A percentile compares a stretch with the other conserved stretches of the same genome.
These are phyloP conservation scores for Tachycineta bicolor DNA, from an alignment of 2,113 vertebrate genomes.

Conservation along the genomic window DNA sequence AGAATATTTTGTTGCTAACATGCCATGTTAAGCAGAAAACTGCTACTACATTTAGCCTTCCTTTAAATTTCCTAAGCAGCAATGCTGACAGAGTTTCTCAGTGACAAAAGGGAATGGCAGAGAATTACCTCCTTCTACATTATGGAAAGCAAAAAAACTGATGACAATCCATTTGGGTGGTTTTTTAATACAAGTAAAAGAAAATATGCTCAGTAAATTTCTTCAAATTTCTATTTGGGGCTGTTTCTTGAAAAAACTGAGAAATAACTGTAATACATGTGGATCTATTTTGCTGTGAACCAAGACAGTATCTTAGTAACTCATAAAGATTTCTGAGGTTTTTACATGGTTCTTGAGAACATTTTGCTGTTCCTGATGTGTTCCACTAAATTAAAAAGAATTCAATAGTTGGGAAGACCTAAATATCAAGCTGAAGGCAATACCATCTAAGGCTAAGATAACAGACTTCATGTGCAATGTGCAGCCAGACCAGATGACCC, in stretches of 20 bases:
- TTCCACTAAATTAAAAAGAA: not conserved
- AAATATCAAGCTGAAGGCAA: not conserved
- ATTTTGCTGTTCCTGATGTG: not conserved
- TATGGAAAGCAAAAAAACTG: not conserved
- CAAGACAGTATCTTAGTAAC: not conserved
- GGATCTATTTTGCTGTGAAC: not conserved
- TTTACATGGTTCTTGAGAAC: not conserved
- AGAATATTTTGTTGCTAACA: constrained; percentile 27
- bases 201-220: not conserved
- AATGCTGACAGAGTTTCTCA: not conserved
- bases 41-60: constrained; percentile 25
- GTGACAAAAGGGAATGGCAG: not conserved
- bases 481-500: not conserved
- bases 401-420: not conserved
- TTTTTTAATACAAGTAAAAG: not conserved
- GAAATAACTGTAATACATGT: not conserved
- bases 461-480: not conserved
- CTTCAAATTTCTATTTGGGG: not conserved
- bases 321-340: not conserved
- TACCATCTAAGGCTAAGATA: not conserved
- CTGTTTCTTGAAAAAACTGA: not conserved
- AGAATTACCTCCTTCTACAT: not conserved
- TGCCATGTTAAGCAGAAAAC: not conserved
- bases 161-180: accelerated
- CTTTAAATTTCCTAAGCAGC: not conserved